Evolutionary conservation across 2,888 invertebrate species (phyloP).

Genomic region (Andricus curvator): DNA sequence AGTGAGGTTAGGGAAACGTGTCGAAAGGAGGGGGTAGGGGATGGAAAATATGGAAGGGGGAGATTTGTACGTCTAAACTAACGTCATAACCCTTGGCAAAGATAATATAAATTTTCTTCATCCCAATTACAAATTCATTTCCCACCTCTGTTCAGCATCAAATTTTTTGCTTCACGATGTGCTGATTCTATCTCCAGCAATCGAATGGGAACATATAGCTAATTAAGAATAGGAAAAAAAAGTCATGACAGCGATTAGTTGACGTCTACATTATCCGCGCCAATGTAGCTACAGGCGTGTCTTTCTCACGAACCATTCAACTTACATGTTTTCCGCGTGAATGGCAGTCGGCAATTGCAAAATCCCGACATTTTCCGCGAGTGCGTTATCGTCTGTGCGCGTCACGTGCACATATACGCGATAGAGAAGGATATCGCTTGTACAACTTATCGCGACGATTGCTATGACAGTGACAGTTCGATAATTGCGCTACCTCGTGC

Average conservation of each 20-base stretch:
- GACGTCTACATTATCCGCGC: slow-evolving; percentile 32
- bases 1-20: too few species aligned
- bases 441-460: slow-evolving; percentile 63
- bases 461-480: slow-evolving; percentile 58
- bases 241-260: slow-evolving; percentile 15
- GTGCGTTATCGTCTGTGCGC: slow-evolving; percentile 8
- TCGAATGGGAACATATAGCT: slow-evolving; percentile 14
- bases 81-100: too few species aligned
- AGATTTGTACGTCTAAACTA: too few species aligned
- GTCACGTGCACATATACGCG: background rate
- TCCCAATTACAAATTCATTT: background rate
- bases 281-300: slow-evolving; percentile 31
- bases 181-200: background rate
- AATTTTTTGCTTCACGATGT: background rate
- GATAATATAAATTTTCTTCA: background rate
- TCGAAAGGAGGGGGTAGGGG: too few species aligned
- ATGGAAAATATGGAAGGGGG: too few species aligned
- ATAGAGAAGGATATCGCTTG: slow-evolving; percentile 34
- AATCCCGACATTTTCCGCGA: slow-evolving; percentile 38
- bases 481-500: slow-evolving; percentile 53
- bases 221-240: slow-evolving; percentile 24
- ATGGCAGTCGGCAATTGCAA: slow-evolving; percentile 33
- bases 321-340: slow-evolving; percentile 37
- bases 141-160: background rate
- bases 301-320: slow-evolving; percentile 37